Evolutionary conservation across 2,113 vertebrate genomes (phyloP).

Genomic region (Coreoperca whiteheadi): DNA sequence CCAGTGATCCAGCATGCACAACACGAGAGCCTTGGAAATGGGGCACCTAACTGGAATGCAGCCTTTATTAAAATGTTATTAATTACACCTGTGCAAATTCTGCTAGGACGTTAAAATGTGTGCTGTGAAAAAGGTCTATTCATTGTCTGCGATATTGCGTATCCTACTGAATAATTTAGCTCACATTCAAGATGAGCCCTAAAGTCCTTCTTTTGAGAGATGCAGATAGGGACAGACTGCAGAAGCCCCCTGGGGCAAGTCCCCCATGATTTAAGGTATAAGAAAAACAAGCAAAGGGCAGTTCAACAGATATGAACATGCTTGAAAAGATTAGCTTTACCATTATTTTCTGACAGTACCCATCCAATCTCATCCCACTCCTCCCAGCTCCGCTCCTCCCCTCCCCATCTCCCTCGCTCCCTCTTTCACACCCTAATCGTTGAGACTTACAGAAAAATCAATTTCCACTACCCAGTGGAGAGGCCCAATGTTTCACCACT

Average conservation of each 20-base stretch:
- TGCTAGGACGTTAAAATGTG: constrained; percentile 24
- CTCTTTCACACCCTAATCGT: constrained; percentile 80
- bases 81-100: constrained; percentile 38
- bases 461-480: constrained; percentile 76
- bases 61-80: constrained; percentile 43
- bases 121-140: constrained; percentile 22
- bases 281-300: constrained; percentile 7
- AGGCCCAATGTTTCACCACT: constrained; percentile 71
- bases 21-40: background rate
- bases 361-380: constrained; percentile 34
- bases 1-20: constrained; percentile 1
- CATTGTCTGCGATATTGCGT: constrained; percentile 10
- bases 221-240: background rate
- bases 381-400: constrained; percentile 28
- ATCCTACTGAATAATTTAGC: constrained; percentile 38
- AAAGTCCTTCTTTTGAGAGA: background rate
- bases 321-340: constrained; percentile 48
- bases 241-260: background rate
- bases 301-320: constrained; percentile 26
- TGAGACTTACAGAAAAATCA: constrained; percentile 81
- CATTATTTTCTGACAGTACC: constrained; percentile 33
- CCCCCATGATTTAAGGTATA: constrained; percentile 11
- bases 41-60: background rate
- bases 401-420: constrained; percentile 18
- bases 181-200: background rate